Evolutionary conservation across 2,888 invertebrate genomes (phyloP), one percentile per base, ranked within the genome.

Genomic region (Sialis lutaria): DNA sequence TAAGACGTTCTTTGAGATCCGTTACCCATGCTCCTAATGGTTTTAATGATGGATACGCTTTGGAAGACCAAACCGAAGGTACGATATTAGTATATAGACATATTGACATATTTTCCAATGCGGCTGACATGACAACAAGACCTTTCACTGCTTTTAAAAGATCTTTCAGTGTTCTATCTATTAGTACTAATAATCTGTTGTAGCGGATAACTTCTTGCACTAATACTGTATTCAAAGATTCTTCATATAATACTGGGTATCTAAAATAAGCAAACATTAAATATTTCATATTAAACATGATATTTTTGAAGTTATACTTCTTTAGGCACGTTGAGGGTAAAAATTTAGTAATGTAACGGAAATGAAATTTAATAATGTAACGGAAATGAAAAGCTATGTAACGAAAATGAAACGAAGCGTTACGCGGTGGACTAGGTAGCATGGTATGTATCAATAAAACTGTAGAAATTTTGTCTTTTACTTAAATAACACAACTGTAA

Each of bases 171-270:
- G 75, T 72, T n/a, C 64, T 65, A 6, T 61, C 61, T 43, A 77
- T 75, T 9, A 76, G 68, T 6, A 55, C 61, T 31, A 86, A 63
- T 12, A 88, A 62, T 44, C 68, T 72, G 55, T 86, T 80, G 62
- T 81, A 91, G 50, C 89, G 72, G 52, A 84, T 82, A 33, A 85
- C 80, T 64, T 92, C 91, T 63, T 92, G 91, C 6, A 81, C 73
- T 8, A 92, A 67, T 8, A 92, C 91, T 0, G 90, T 90, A 63
- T 91, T 91, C 64, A 92, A 72, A 0, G 89, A 90, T 65, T 91
- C 89, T 57, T 84, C 82, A 61, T 91, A 90, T 40, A 77, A 67
- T 0, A 91, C 86, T 0, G 90, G 89, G 62, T 86, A 90, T 50
- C 82, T 83, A 12, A 32, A 37, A 50, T 42, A n/a, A 40, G 22